Conservation (phyloP, 2,888 invertebrate genomes). For the Macrophya alboannulata region DNA sequence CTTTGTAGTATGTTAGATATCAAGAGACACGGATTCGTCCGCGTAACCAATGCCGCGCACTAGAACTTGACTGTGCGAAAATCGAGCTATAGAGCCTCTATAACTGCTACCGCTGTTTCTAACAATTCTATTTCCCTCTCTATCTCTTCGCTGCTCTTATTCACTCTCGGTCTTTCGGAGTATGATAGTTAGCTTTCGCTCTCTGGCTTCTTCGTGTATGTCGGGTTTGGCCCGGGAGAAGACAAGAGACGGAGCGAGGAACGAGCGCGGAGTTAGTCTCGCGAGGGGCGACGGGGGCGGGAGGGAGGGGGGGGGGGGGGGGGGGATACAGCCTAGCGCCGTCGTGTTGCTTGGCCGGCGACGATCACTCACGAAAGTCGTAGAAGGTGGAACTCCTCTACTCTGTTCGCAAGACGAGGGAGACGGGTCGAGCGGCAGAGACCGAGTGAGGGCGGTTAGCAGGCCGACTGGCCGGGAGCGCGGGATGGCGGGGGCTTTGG, state of each 20-base stretch:
- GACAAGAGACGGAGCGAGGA: background rate
- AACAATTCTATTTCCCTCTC: background rate
- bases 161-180: slow-evolving; percentile 11
- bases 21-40: background rate
- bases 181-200: slow-evolving; percentile 19
- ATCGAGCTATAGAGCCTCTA: background rate
- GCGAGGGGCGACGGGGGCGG: background rate
- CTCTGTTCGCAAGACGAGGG: slow-evolving; percentile 24
- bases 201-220: slow-evolving; percentile 8
- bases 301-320: background rate
- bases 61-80: slow-evolving; percentile 53
- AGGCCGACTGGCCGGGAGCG: background rate
- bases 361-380: slow-evolving; percentile 35
- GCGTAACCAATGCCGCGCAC: slow-evolving; percentile 36
- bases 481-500: background rate
- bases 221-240: background rate
- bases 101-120: background rate
- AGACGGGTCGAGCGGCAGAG: background rate
- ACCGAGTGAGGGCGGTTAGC: background rate
- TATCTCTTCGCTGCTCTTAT: background rate
- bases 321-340: background rate
- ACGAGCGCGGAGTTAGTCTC: background rate
- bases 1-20: background rate
- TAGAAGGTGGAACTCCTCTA: slow-evolving; percentile 37
- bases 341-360: slow-evolving; percentile 29